phyloP scores from a whole-genome alignment of 1,140 invertebrate species.

The Bombyx mori region DNA sequence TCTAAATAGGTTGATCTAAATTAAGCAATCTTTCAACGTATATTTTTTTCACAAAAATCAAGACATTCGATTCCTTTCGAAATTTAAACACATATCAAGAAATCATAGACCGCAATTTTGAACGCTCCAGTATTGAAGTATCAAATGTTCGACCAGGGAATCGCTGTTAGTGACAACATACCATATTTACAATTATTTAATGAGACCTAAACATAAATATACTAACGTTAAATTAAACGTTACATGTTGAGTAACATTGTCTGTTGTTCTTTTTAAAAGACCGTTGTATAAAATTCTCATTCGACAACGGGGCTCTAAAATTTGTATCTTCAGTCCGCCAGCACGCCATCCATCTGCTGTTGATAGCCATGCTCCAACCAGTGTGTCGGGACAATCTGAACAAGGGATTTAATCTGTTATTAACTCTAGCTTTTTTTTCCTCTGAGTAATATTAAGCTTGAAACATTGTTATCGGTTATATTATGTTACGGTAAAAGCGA shows the following conservation, averaged over 20 bases:
- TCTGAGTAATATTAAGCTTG: too few relatives aligned
- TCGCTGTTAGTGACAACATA: too few relatives aligned
- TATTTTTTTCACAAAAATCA: neutral
- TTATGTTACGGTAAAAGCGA: neutral
- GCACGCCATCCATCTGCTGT: conserved; percentile 59
- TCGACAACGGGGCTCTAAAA: conserved; percentile 66
- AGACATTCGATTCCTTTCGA: neutral
- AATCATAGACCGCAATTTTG: neutral
- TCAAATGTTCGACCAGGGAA: too few relatives aligned
- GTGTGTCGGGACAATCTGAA: conserved; percentile 44
- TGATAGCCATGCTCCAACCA: conserved; percentile 30
- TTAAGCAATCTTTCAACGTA: too few relatives aligned
- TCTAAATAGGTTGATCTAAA: neutral
- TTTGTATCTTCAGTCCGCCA: conserved; percentile 72
- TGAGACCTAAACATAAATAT: neutral
- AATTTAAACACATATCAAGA: neutral
- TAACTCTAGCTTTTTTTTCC: too few relatives aligned
- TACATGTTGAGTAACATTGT: conserved; percentile 59
- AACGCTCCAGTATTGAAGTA: too few relatives aligned
- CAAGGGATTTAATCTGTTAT: neutral
- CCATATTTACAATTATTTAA: too few relatives aligned
- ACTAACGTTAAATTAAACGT: conserved; percentile 41
- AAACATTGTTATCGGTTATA: too few relatives aligned
- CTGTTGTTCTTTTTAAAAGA: conserved; percentile 59
- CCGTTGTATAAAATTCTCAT: conserved; percentile 77